phyloP scores from a whole-genome alignment of 2,113 vertebrate genomes.

The Entelurus aequoreus region DNA sequence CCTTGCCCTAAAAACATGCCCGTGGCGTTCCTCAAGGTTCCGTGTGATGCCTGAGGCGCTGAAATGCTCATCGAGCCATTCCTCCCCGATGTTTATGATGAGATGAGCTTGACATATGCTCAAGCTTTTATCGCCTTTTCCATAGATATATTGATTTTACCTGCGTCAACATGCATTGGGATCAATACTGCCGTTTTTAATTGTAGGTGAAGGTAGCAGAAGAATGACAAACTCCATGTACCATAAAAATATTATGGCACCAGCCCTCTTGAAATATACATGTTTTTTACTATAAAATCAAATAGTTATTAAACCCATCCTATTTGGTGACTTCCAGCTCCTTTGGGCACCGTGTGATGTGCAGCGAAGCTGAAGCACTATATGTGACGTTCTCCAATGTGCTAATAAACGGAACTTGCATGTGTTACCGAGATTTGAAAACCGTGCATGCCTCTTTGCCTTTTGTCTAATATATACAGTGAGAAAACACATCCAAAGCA shows the following conservation, averaged over 20 bases:
- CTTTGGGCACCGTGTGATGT: slow-evolving; percentile 25
- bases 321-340: slow-evolving; percentile 33
- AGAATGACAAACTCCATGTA: slow-evolving; percentile 14
- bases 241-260: slow-evolving; percentile 18
- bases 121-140: slow-evolving; percentile 40
- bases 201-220: slow-evolving; percentile 2
- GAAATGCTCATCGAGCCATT: slow-evolving; percentile 37
- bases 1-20: slow-evolving; percentile 58
- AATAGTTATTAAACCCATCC: slow-evolving; percentile 23
- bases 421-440: slow-evolving; percentile 13
- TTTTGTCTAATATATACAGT: slow-evolving; percentile 10
- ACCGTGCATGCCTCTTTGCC: slow-evolving; percentile 1
- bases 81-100: slow-evolving; percentile 48
- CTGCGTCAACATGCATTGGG: slow-evolving; percentile 27
- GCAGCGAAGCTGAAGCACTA: slow-evolving; percentile 1
- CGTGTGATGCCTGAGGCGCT: slow-evolving; percentile 57
- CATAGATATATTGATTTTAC: slow-evolving; percentile 34
- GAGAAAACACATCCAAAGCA: slow-evolving; percentile 12
- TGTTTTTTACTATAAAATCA: slow-evolving; percentile 23
- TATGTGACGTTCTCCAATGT: slow-evolving; percentile 17
- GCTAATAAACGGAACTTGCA: slow-evolving; percentile 21
- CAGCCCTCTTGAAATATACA: slow-evolving; percentile 24
- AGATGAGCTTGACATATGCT: slow-evolving; percentile 37
- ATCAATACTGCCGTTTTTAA: slow-evolving; percentile 45
- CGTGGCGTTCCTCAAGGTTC: slow-evolving; percentile 65